Percentiles rank a stretch among this genome's conserved stretches.
Conservation (phyloP, 2,888 invertebrate species). For the Plebejus melissa region DNA sequence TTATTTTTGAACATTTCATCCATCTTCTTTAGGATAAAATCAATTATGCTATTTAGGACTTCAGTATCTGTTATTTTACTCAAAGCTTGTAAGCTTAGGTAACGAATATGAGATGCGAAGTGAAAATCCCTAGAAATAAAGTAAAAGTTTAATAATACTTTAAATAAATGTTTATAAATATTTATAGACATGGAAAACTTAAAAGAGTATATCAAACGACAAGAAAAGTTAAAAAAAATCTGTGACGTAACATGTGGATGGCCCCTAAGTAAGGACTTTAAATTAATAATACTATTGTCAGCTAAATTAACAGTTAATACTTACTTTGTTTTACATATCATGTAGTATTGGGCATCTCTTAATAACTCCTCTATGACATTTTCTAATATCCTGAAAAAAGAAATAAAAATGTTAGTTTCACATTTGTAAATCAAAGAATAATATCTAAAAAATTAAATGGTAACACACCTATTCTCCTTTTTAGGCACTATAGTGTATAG, state of each 20-base stretch:
- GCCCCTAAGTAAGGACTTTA: not conserved
- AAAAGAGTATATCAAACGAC: too few relatives aligned
- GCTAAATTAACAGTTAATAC: conserved; percentile 32
- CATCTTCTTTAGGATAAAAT: conserved; percentile 53
- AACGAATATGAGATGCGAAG: conserved; percentile 59
- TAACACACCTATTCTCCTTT: conserved; percentile 74
- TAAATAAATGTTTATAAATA: too few relatives aligned
- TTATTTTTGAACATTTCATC: conserved; percentile 56
- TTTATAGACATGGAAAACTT: too few relatives aligned
- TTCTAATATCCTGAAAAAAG: conserved; percentile 56
- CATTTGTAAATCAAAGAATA: not conserved
- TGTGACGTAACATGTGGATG: too few relatives aligned
- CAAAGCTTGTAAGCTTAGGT: conserved; percentile 47
- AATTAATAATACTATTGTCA: not conserved
- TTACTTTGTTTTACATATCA: conserved; percentile 44
- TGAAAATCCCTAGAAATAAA: conserved; percentile 51
- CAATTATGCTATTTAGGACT: conserved; percentile 45
- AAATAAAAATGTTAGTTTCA: not conserved
- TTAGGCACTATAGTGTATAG: conserved; percentile 69
- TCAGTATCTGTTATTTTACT: conserved; percentile 48
- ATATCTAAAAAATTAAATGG: not conserved
- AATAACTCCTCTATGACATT: conserved; percentile 52
- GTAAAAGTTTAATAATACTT: not conserved
- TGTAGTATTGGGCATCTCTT: conserved; percentile 44
- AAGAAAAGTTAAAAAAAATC: too few relatives aligned